phyloP scores from a whole-genome alignment of 2,113 vertebrate species.

The Phalacrocorax brasilianus region DNA sequence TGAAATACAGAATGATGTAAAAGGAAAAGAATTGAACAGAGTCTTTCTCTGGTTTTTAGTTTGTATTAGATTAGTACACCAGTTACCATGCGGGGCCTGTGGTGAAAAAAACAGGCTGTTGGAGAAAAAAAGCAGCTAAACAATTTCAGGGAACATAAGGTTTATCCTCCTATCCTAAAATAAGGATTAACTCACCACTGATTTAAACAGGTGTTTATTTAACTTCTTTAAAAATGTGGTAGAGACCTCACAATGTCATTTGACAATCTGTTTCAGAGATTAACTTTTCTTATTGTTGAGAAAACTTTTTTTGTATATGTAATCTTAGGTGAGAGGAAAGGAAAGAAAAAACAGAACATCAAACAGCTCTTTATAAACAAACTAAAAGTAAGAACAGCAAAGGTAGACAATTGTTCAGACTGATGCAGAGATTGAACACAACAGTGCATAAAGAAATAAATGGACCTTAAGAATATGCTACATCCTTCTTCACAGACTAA shows the following conservation, averaged over 20 bases:
- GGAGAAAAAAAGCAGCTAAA: neutral
- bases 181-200: neutral
- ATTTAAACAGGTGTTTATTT: neutral
- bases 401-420: neutral
- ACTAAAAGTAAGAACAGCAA: neutral
- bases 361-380: neutral
- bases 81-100: neutral
- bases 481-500: neutral
- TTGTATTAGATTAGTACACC: neutral
- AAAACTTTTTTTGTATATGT: neutral
- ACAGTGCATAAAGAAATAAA: conserved; percentile 8
- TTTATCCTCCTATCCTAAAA: neutral
- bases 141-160: neutral
- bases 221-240: neutral
- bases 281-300: neutral
- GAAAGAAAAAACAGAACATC: neutral
- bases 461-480: conserved; percentile 10
- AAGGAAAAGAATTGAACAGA: neutral
- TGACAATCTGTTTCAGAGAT: neutral
- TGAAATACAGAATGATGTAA: neutral
- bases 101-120: neutral
- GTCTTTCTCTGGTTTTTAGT: neutral
- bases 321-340: neutral
- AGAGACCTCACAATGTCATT: neutral
- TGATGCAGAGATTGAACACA: neutral